Conservation (phyloP, 1,140 invertebrate genomes). For the Drosophila elegans region DNA sequence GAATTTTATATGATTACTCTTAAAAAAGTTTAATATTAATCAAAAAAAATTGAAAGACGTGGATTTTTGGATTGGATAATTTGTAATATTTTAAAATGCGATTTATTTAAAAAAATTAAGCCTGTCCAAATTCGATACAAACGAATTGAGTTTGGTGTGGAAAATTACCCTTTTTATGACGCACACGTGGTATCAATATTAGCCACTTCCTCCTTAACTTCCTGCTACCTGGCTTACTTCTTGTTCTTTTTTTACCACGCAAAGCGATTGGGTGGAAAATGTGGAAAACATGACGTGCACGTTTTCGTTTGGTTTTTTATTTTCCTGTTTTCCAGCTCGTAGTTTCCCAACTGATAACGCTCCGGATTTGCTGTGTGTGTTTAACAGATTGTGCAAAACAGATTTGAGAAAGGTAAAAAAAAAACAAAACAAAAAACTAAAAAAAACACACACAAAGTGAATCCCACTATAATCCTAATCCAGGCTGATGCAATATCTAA, state of each 20-base stretch:
- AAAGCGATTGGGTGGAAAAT: constrained; percentile 23
- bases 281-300: constrained; percentile 36
- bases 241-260: constrained; percentile 21
- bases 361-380: constrained; percentile 11
- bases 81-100: no score
- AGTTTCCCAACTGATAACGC: constrained; percentile 40
- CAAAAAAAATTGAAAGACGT: no score
- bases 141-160: no score
- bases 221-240: background rate
- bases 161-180: background rate
- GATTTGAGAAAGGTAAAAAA: constrained; percentile 1
- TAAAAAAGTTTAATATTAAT: no score
- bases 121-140: no score
- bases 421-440: background rate
- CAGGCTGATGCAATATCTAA: constrained; percentile 52
- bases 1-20: no score
- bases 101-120: no score
- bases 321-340: constrained; percentile 33
- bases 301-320: constrained; percentile 37
- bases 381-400: constrained; percentile 40
- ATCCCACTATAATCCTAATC: constrained; percentile 38
- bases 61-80: no score
- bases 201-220: constrained; percentile 1
- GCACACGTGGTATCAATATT: constrained; percentile 24
- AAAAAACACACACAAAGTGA: background rate